Evolutionary conservation across 1,140 invertebrate genomes (phyloP).

Genomic region (Formica exsecta): DNA sequence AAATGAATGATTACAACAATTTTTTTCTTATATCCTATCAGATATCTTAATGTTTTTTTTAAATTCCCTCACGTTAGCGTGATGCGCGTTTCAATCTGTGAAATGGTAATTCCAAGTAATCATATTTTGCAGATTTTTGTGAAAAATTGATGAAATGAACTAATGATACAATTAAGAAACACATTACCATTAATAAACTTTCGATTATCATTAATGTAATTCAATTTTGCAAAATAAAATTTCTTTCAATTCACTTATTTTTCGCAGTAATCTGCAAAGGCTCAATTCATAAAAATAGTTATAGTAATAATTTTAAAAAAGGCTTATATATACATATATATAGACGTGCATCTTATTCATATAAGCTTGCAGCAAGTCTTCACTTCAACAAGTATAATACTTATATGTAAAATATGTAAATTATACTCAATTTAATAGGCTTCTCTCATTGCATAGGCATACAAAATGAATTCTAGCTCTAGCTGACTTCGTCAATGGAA

Average conservation of each 20-base stretch:
- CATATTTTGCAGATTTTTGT: not conserved
- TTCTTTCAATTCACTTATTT: constrained; percentile 1
- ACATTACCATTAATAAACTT: not conserved
- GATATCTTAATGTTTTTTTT: not conserved
- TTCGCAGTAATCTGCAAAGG: not conserved
- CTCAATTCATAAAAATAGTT: constrained; percentile 8
- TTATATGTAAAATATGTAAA: constrained; percentile 60
- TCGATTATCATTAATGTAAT: not conserved
- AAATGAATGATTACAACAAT: not conserved
- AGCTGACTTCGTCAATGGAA: constrained; percentile 48
- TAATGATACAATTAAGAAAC: not conserved
- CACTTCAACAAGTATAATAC: constrained; percentile 51
- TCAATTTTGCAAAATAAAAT: not conserved
- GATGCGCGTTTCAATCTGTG: not conserved
- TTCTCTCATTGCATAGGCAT: constrained; percentile 49
- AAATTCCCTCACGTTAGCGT: not conserved
- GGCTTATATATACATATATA: constrained; percentile 3
- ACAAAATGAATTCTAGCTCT: constrained; percentile 46
- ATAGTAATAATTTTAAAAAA: constrained; percentile 15
- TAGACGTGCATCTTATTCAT: constrained; percentile 2
- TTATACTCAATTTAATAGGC: constrained; percentile 40
- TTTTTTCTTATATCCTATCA: constrained; percentile 4
- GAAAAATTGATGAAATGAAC: not conserved
- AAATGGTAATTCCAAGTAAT: not conserved
- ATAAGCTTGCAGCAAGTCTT: constrained; percentile 52